Evolutionary conservation across 2,113 vertebrate species (phyloP).

Genomic region (Ciconia maguari): DNA sequence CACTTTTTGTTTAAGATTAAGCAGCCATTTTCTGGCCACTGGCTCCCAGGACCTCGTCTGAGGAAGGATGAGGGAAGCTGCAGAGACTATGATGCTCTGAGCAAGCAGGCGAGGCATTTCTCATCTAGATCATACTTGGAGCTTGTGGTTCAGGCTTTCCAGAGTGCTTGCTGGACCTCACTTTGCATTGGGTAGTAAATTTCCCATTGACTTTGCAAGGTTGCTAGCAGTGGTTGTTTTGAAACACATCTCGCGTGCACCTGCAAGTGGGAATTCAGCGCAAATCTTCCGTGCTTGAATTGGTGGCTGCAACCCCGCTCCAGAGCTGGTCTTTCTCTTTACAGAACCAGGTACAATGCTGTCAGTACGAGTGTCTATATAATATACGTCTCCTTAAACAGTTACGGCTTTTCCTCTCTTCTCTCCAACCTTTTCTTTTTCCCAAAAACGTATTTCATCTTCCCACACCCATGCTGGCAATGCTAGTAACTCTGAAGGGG

Average conservation of each 20-base stretch:
- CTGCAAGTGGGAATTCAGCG: neutral
- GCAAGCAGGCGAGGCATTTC: neutral
- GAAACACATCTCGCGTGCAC: accelerated
- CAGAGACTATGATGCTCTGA: neutral
- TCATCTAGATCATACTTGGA: neutral
- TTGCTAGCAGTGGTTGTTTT: accelerated
- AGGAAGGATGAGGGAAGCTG: neutral
- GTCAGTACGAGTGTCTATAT: neutral
- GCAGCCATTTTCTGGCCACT: neutral
- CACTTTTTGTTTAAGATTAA: neutral
- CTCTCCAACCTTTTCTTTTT: neutral
- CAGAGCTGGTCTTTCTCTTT: neutral
- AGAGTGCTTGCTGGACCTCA: neutral
- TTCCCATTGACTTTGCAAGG: neutral
- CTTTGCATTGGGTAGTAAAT: neutral
- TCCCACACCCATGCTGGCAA: neutral
- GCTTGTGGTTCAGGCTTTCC: neutral
- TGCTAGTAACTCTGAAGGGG: neutral
- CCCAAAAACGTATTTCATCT: neutral
- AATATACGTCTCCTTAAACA: neutral
- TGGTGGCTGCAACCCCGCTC: neutral
- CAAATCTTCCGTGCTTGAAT: neutral
- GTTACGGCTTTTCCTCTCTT: neutral
- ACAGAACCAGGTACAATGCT: neutral
- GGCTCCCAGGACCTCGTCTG: neutral